These are phyloP conservation scores for Argynnis bischoffii DNA, from an alignment of 2,888 invertebrate genomes.

Conservation along the genomic window DNA sequence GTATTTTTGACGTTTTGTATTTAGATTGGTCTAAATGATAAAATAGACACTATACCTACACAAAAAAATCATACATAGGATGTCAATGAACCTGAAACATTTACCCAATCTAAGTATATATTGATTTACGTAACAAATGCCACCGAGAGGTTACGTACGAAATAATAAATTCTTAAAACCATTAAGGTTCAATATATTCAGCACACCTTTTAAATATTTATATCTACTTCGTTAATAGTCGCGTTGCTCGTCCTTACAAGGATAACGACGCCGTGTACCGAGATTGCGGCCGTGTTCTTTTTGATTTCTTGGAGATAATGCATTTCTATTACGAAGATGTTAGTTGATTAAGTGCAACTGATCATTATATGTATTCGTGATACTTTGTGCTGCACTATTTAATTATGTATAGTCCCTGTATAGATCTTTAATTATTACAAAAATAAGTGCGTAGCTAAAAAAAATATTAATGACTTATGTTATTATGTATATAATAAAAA, in stretches of 20 bases:
- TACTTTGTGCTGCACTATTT: too few relatives aligned
- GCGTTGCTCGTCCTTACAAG: constrained; percentile 57
- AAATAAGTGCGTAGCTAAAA: too few relatives aligned
- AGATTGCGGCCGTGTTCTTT: constrained; percentile 58
- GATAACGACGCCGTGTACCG: constrained; percentile 54
- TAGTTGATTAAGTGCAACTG: constrained; percentile 13
- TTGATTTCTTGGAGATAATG: constrained; percentile 37
- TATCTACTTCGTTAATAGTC: constrained; percentile 54
- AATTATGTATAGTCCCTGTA: too few relatives aligned
- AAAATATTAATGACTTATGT: too few relatives aligned
- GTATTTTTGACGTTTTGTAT: too few relatives aligned
- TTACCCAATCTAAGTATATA: background rate
- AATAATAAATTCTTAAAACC: constrained; percentile 14
- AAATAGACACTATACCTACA: too few relatives aligned
- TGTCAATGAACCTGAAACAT: too few relatives aligned
- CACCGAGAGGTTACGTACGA: constrained; percentile 1
- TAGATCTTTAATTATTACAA: too few relatives aligned
- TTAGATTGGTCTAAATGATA: too few relatives aligned
- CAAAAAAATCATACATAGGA: too few relatives aligned
- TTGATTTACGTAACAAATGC: background rate
- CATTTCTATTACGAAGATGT: constrained; percentile 9
- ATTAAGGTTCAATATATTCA: constrained; percentile 29
- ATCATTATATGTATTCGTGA: background rate
- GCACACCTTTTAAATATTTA: constrained; percentile 59
- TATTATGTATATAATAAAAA: too few relatives aligned